phyloP scores from a whole-genome alignment of 2,797 vertebrate genomes.

The Poeciliopsis turneri region DNA sequence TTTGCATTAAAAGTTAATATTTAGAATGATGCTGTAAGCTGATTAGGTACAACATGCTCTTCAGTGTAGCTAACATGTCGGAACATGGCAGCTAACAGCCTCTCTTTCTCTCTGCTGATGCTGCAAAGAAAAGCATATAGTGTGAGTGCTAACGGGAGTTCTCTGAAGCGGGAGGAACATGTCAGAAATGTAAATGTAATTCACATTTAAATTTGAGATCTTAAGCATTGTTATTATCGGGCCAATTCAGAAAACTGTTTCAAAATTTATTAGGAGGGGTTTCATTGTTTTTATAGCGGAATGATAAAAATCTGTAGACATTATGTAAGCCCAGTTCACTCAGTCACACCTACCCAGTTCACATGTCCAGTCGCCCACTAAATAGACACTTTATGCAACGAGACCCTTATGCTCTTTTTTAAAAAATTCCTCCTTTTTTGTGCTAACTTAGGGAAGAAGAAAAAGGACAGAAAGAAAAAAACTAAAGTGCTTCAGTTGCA shows the following conservation, averaged over 20 bases:
- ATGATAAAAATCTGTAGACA: neutral
- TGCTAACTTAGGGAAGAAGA: constrained; percentile 42
- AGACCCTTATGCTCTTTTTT: constrained; percentile 51
- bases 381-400: constrained; percentile 32
- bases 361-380: constrained; percentile 66
- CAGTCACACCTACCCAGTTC: constrained; percentile 47
- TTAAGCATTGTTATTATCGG: neutral
- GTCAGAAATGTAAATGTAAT: neutral
- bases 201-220: neutral
- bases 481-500: constrained; percentile 57
- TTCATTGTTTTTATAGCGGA: neutral
- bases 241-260: neutral
- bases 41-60: neutral
- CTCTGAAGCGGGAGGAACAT: neutral
- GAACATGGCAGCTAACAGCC: neutral
- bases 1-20: neutral
- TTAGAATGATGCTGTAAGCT: neutral
- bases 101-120: neutral
- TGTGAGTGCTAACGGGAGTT: neutral
- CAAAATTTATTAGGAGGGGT: neutral
- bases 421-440: constrained; percentile 33
- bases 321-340: constrained; percentile 42
- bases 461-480: constrained; percentile 45
- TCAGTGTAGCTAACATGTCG: neutral
- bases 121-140: neutral